phyloP scores from a whole-genome alignment of 2,888 invertebrate species.

The Polymixis lichenea region DNA sequence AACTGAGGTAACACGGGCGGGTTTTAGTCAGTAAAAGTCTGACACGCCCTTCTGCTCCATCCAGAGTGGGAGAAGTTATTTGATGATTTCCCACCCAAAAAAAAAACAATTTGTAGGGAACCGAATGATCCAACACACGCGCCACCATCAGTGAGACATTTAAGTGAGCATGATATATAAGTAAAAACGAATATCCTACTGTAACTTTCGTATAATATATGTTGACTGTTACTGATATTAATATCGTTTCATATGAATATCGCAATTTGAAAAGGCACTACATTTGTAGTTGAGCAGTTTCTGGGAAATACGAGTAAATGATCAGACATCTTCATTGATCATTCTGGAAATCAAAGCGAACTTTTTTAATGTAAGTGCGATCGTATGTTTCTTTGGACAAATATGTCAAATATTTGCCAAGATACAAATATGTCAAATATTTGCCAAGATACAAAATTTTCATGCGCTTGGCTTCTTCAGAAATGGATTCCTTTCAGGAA shows the following conservation, averaged over 20 bases:
- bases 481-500: neutral
- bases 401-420: neutral
- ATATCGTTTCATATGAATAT: conserved; percentile 15
- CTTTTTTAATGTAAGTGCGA: conserved; percentile 28
- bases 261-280: conserved; percentile 24
- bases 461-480: neutral
- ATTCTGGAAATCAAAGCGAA: conserved; percentile 35
- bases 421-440: neutral
- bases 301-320: conserved; percentile 38
- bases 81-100: no score
- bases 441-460: neutral
- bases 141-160: no score
- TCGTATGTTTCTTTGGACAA: neutral
- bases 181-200: neutral
- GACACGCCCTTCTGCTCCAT: no score
- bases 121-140: no score
- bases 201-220: neutral
- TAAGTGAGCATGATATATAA: no score
- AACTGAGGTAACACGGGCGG: no score
- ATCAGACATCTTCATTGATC: conserved; percentile 51
- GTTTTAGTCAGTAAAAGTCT: no score
- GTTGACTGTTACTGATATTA: neutral
- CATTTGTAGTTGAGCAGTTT: conserved; percentile 33
- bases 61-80: no score
- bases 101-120: no score